phyloP scores from a whole-genome alignment of 2,113 vertebrate species.

The Oophaga pumilio region DNA sequence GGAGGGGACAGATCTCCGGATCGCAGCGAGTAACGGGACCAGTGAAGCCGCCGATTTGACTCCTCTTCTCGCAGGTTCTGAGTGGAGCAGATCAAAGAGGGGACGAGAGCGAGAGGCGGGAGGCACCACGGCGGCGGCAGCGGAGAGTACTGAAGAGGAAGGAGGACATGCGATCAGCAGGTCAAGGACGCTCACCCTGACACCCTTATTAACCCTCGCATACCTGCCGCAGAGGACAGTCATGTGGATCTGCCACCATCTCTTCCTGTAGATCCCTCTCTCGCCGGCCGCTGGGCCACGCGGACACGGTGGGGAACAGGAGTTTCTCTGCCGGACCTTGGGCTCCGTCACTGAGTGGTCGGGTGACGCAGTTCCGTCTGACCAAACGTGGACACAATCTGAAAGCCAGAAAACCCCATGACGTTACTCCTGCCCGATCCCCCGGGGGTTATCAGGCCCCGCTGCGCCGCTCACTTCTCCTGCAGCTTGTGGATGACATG shows the following conservation, averaged over 20 bases:
- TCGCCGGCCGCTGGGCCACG: constrained; percentile 25
- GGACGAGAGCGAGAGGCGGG: constrained; percentile 63
- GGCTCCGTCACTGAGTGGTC: constrained; percentile 56
- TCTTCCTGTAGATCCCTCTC: constrained; percentile 80
- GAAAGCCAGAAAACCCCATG: constrained; percentile 10
- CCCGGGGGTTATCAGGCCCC: not conserved
- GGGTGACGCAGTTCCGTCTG: not conserved
- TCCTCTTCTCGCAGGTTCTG: constrained; percentile 7
- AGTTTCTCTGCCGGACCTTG: constrained; percentile 72
- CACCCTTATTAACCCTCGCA: not conserved
- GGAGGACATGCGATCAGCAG: not conserved
- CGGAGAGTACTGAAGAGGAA: constrained; percentile 67
- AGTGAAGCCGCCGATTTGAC: not conserved
- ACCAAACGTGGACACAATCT: constrained; percentile 60
- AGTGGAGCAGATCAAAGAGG: not conserved
- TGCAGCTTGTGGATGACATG: constrained; percentile 61
- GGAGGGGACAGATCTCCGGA: not conserved
- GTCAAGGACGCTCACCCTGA: too few species aligned
- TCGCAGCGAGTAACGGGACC: not conserved
- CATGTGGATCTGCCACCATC: constrained; percentile 78
- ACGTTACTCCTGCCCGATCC: not conserved
- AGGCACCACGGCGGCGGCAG: constrained; percentile 63
- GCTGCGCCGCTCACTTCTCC: constrained; percentile 65
- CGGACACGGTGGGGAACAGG: constrained; percentile 62
- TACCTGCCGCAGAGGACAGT: constrained; percentile 79